A percentile compares a stretch with the other conserved stretches of the same genome.
Evolutionary conservation across 2,888 invertebrate genomes (phyloP).

Genomic region (Drosophila macrospina): DNA sequence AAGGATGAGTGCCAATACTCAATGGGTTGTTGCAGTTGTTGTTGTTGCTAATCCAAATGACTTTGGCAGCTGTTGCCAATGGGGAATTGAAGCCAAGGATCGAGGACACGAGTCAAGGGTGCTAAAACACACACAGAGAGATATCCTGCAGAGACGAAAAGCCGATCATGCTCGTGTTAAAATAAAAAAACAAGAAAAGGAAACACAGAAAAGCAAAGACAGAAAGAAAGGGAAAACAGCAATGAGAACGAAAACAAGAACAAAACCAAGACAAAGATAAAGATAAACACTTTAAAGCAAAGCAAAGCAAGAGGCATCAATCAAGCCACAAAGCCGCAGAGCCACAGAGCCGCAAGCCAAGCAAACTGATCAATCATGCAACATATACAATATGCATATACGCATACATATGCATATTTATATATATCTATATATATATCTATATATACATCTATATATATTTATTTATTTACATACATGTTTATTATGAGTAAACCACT

Average conservation of each 20-base stretch:
- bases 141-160: constrained; percentile 29
- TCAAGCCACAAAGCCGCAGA: constrained; percentile 51
- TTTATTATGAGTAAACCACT: constrained; percentile 1
- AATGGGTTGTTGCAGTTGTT: constrained; percentile 8
- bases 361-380: constrained; percentile 54
- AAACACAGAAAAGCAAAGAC: background rate
- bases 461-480: background rate
- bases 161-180: constrained; percentile 6
- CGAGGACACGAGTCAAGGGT: constrained; percentile 31
- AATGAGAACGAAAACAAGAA: background rate
- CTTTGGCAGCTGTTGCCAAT: constrained; percentile 44
- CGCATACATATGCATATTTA: background rate
- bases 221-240: background rate
- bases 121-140: constrained; percentile 9
- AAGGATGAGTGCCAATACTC: constrained; percentile 5
- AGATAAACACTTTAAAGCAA: constrained; percentile 30
- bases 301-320: constrained; percentile 36
- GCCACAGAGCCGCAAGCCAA: constrained; percentile 42
- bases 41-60: constrained; percentile 30
- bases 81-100: constrained; percentile 9
- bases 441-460: background rate
- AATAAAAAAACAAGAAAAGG: background rate
- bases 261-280: constrained; percentile 3
- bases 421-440: background rate
- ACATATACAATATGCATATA: constrained; percentile 6